Evolutionary conservation across 2,113 vertebrate species (phyloP).

Genomic region (Prunella himalayana): DNA sequence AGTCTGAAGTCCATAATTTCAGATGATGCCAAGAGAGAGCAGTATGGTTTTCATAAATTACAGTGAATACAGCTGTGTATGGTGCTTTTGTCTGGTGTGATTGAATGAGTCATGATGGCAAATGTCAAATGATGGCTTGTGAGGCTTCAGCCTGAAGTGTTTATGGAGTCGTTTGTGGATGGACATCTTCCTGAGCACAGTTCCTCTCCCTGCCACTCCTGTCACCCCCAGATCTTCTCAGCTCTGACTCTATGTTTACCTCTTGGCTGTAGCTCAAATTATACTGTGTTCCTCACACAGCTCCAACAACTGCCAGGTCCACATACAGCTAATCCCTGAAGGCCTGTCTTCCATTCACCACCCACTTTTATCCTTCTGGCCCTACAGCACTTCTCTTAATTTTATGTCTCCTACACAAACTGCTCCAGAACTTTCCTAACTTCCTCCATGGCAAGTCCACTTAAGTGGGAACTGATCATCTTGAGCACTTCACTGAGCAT

Average conservation of each 20-base stretch:
- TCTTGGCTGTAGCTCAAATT: background rate
- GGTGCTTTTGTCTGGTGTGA: background rate
- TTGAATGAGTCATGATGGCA: background rate
- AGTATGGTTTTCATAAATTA: conserved; percentile 3
- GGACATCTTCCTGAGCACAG: background rate
- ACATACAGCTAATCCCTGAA: background rate
- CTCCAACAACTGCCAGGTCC: background rate
- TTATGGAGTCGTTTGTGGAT: background rate
- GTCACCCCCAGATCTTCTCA: background rate
- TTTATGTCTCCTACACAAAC: background rate
- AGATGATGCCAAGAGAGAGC: background rate
- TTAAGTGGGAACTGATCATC: background rate
- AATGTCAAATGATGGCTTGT: background rate
- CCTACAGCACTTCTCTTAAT: background rate
- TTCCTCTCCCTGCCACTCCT: background rate
- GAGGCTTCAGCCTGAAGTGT: background rate
- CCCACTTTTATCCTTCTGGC: background rate
- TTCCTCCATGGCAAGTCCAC: background rate
- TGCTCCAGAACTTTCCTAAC: background rate
- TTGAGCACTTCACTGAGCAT: background rate
- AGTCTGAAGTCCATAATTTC: background rate
- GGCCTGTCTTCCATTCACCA: background rate
- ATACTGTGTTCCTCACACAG: background rate
- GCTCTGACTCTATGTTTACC: background rate
- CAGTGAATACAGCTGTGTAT: background rate